phyloP scores from a whole-genome alignment of 2,888 invertebrate species.

The Dexiosoma caninum region DNA sequence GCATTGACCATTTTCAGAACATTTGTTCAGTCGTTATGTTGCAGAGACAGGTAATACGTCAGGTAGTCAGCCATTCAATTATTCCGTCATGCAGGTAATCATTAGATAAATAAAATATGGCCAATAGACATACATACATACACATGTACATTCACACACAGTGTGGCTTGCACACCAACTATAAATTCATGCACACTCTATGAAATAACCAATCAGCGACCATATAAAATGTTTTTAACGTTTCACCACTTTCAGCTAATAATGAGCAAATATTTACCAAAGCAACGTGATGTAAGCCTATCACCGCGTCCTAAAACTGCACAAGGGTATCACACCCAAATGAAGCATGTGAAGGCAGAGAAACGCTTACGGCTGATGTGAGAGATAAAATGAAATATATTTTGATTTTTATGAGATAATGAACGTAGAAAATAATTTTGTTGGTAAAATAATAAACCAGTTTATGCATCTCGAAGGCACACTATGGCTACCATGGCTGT shows the following conservation, averaged over 20 bases:
- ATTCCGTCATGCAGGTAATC: background rate
- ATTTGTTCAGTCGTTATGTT: too few relatives aligned
- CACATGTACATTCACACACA: too few relatives aligned
- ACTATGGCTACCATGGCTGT: background rate
- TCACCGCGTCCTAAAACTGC: background rate
- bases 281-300: constrained; percentile 44
- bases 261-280: constrained; percentile 56
- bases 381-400: constrained; percentile 13
- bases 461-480: background rate
- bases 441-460: constrained; percentile 15
- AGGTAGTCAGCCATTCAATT: background rate
- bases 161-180: background rate
- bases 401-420: constrained; percentile 46
- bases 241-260: constrained; percentile 55
- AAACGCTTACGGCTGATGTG: background rate
- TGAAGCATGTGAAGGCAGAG: background rate
- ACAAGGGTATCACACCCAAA: constrained; percentile 6
- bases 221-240: constrained; percentile 46
- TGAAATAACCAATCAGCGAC: constrained; percentile 39
- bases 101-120: constrained; percentile 4
- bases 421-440: constrained; percentile 30
- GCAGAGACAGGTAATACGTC: background rate
- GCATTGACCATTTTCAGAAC: too few relatives aligned
- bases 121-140: too few relatives aligned
- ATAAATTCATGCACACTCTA: background rate